These are phyloP conservation scores for Etia nguti DNA, from an alignment of 2,113 vertebrate species.

Conservation along the genomic window DNA sequence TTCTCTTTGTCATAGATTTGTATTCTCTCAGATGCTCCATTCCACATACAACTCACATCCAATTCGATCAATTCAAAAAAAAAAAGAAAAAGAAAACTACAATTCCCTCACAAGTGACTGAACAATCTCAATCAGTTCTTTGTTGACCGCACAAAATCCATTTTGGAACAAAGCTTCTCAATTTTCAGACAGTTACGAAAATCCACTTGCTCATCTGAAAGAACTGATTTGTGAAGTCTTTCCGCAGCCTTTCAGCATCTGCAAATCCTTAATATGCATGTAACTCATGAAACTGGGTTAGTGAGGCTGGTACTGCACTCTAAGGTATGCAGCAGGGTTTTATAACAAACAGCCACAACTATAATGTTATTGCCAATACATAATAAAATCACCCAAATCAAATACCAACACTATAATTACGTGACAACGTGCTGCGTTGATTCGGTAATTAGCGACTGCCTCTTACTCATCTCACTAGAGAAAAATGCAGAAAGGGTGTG, in stretches of 20 bases:
- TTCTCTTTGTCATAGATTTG: not conserved
- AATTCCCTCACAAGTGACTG: constrained; percentile 16
- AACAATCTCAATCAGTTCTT: constrained; percentile 33
- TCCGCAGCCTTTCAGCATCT: not conserved
- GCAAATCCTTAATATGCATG: not conserved
- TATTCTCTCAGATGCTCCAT: not conserved
- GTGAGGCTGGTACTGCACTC: not conserved
- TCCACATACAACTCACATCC: constrained; percentile 14
- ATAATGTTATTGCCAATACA: not conserved
- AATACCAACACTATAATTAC: not conserved
- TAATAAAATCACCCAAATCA: not conserved
- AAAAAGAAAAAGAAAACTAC: not conserved
- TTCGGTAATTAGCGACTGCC: not conserved
- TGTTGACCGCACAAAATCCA: constrained; percentile 9
- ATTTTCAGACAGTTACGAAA: constrained; percentile 25
- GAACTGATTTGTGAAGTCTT: not conserved
- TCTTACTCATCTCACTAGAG: not conserved
- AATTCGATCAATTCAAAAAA: constrained; percentile 10
- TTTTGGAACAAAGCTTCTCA: constrained; percentile 27
- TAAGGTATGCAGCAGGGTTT: not conserved
- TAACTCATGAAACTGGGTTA: constrained; percentile 19
- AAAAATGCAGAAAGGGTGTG: not conserved
- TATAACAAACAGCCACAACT: not conserved
- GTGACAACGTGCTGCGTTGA: not conserved
- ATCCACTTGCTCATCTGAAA: not conserved